These are phyloP conservation scores for Catagonus wagneri DNA, from an alignment of 2,113 vertebrate species.

Conservation along the genomic window DNA sequence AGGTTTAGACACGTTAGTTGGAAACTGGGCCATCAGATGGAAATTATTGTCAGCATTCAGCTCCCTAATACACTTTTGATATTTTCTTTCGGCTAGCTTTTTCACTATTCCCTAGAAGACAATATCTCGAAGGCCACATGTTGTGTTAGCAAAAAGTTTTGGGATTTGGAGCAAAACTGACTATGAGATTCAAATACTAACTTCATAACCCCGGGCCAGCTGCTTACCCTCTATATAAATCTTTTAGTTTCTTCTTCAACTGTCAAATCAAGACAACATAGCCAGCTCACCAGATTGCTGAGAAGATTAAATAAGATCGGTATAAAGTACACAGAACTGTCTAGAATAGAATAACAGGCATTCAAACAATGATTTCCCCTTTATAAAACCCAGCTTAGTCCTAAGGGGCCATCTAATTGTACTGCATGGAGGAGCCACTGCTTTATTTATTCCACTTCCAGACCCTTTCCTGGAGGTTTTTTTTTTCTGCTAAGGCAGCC, in stretches of 20 bases:
- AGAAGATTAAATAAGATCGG: neutral
- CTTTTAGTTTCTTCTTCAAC: neutral
- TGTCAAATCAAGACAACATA: neutral
- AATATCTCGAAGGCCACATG: neutral
- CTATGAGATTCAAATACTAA: neutral
- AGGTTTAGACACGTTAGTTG: neutral
- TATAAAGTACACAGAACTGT: neutral
- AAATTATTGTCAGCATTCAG: neutral
- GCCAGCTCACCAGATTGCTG: neutral
- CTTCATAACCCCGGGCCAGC: neutral
- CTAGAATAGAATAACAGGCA: neutral
- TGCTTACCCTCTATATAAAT: neutral
- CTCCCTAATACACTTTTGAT: neutral
- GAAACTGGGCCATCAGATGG: neutral
- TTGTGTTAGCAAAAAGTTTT: neutral
- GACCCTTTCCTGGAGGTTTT: neutral
- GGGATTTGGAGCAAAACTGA: conserved; percentile 11
- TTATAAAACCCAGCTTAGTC: neutral
- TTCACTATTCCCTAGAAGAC: neutral
- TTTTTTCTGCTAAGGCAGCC: neutral
- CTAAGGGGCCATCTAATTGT: neutral
- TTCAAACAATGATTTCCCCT: neutral
- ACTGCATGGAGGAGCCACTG: neutral
- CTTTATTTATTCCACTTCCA: neutral
- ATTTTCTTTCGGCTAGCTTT: neutral